Percentiles rank a stretch among this genome's conserved stretches.
Conservation (phyloP, 2,888 invertebrate genomes). For the Drosophila longiperda region DNA sequence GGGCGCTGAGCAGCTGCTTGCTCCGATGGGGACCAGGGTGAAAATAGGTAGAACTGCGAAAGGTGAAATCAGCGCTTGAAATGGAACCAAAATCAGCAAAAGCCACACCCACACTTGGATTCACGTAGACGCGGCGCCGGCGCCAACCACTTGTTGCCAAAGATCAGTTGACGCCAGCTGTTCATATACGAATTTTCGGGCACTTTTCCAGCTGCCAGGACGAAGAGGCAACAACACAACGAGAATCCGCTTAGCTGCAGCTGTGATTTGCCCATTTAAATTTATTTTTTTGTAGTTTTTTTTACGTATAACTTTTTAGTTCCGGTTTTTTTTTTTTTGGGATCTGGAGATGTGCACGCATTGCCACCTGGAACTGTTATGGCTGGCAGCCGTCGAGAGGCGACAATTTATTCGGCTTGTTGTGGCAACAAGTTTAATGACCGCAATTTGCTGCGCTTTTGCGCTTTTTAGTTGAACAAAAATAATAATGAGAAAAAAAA, state of each 20-base stretch:
- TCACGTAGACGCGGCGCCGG: conserved; percentile 66
- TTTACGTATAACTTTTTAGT: background rate
- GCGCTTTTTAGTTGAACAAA: conserved; percentile 61
- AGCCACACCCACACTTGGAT: conserved; percentile 74
- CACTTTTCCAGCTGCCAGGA: conserved; percentile 58
- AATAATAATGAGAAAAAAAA: conserved; percentile 20
- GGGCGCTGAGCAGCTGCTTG: conserved; percentile 90
- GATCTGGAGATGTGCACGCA: conserved; percentile 44
- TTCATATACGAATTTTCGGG: conserved; percentile 48
- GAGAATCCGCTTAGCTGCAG: conserved; percentile 23
- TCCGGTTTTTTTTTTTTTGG: background rate
- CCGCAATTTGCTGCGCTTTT: conserved; percentile 75
- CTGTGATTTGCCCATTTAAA: conserved; percentile 16
- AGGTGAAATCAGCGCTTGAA: conserved; percentile 11
- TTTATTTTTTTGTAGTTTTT: background rate
- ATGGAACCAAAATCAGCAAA: conserved; percentile 3
- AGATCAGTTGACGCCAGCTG: conserved; percentile 83
- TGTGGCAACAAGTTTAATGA: conserved; percentile 79
- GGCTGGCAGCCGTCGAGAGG: conserved; percentile 57
- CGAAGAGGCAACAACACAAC: conserved; percentile 23
- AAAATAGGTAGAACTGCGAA: conserved; percentile 91
- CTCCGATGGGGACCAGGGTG: conserved; percentile 91
- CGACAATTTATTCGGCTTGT: conserved; percentile 73
- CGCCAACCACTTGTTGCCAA: conserved; percentile 79
- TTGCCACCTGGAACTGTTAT: conserved; percentile 53